Percentiles rank a stretch among this genome's conserved stretches.
Evolutionary conservation across 2,797 vertebrate species (phyloP).

Genomic region (Forpus xanthops): DNA sequence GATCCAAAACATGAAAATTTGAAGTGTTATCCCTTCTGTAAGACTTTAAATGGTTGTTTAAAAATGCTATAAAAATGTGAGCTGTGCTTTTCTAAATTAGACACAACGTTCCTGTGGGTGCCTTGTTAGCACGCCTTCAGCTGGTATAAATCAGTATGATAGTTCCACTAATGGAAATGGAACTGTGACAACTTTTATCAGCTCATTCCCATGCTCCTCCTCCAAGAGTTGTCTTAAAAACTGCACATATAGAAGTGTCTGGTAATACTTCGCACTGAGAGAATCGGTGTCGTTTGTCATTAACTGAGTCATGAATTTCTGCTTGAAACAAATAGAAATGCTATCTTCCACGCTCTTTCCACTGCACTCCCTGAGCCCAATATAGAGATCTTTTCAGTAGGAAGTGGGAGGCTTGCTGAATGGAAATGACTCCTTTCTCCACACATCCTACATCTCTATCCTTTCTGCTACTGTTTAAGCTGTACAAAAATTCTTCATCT

Average conservation of each 20-base stretch:
- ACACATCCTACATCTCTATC: slow-evolving; percentile 31
- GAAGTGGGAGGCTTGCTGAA: slow-evolving; percentile 38
- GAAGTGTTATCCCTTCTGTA: background rate
- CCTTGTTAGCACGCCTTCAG: background rate
- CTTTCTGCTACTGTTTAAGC: slow-evolving; percentile 35
- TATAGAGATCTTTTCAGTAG: background rate
- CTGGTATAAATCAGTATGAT: background rate
- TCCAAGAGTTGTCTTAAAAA: background rate
- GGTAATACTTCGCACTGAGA: background rate
- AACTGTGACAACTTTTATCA: background rate
- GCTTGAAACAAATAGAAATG: slow-evolving; percentile 11
- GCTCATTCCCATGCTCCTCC: background rate
- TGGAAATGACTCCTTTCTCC: slow-evolving; percentile 24
- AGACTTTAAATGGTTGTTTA: background rate
- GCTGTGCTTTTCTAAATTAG: background rate
- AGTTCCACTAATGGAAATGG: background rate
- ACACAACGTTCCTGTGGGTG: background rate
- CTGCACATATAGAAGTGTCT: background rate
- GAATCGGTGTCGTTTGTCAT: background rate
- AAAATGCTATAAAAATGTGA: background rate
- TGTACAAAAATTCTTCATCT: slow-evolving; percentile 26
- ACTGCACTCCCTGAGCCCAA: background rate
- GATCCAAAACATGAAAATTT: background rate
- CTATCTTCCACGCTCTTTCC: background rate
- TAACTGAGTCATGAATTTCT: slow-evolving; percentile 14